A percentile compares a stretch with the other conserved stretches of the same genome.
Evolutionary conservation across 1,140 invertebrate genomes (phyloP).

Genomic region (Trigoniulus corallinus): DNA sequence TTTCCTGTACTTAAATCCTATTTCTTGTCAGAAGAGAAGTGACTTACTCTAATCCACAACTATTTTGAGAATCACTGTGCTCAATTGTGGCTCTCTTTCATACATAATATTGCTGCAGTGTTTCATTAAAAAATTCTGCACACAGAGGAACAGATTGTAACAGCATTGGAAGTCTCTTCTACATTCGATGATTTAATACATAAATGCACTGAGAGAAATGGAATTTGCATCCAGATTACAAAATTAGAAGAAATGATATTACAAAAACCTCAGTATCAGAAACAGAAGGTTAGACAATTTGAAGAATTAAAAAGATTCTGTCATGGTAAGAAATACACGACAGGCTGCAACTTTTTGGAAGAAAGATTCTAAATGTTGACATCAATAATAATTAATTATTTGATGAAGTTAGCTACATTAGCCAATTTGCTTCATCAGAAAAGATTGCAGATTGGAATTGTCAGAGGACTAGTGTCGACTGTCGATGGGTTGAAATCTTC

Average conservation of each 20-base stretch:
- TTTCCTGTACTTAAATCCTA: conserved; percentile 5
- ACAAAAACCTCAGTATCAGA: conserved; percentile 2
- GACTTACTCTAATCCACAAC: not conserved
- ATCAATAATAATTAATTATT: too few relatives aligned
- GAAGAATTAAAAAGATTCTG: too few relatives aligned
- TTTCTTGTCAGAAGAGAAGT: conserved; percentile 4
- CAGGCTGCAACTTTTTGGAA: too few relatives aligned
- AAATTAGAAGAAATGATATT: conserved; percentile 1
- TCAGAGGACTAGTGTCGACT: conserved; percentile 3
- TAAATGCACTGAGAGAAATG: conserved; percentile 4
- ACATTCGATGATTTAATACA: not conserved
- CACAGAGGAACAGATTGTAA: too few relatives aligned
- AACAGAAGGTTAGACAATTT: too few relatives aligned
- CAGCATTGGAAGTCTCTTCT: conserved; percentile 5
- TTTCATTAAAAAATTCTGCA: too few relatives aligned
- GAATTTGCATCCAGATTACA: too few relatives aligned
- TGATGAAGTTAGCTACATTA: not conserved
- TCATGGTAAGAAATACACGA: too few relatives aligned
- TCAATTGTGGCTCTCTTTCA: conserved; percentile 4
- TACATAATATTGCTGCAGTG: conserved; percentile 3
- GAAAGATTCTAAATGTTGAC: too few relatives aligned
- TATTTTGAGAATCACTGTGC: not conserved
- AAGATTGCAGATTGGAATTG: conserved; percentile 4
- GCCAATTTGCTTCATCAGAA: conserved; percentile 6
- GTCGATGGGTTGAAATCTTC: conserved; percentile 9